phyloP scores from a whole-genome alignment of 2,797 vertebrate species.

The Paratrypauchen microcephalus region DNA sequence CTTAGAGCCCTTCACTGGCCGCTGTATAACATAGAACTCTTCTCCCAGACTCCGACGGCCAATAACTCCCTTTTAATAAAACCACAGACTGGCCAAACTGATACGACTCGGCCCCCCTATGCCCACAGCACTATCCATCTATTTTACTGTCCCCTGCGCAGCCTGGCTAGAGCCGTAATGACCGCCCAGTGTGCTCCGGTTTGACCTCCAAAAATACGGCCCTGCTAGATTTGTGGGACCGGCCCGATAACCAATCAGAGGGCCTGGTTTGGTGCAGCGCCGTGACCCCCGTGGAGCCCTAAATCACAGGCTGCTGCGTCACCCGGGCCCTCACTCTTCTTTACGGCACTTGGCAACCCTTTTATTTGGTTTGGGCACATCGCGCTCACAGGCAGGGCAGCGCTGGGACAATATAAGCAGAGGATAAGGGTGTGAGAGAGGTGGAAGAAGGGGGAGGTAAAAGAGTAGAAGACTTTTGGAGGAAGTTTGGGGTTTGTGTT shows the following conservation, averaged over 20 bases:
- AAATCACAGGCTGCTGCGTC: slow-evolving; percentile 67
- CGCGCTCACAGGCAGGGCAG: slow-evolving; percentile 41
- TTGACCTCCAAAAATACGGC: slow-evolving; percentile 76
- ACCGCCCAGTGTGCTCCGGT: slow-evolving; percentile 48
- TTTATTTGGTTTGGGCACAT: slow-evolving; percentile 56
- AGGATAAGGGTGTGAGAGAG: slow-evolving; percentile 31
- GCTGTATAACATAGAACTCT: background rate
- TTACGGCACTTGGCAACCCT: slow-evolving; percentile 59
- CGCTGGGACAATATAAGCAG: slow-evolving; percentile 16
- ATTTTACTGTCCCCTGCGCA: slow-evolving; percentile 24
- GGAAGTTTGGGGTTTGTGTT: background rate
- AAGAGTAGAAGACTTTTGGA: background rate
- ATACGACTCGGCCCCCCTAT: background rate
- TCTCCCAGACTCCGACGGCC: slow-evolving; percentile 1
- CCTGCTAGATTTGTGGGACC: slow-evolving; percentile 61
- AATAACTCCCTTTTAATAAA: slow-evolving; percentile 30
- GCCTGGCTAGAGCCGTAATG: background rate
- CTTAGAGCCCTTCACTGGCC: background rate
- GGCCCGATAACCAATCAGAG: slow-evolving; percentile 70
- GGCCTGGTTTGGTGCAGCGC: slow-evolving; percentile 49
- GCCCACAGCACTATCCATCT: slow-evolving; percentile 24
- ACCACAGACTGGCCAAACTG: slow-evolving; percentile 23
- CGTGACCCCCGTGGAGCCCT: slow-evolving; percentile 46
- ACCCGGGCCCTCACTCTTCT: slow-evolving; percentile 50
- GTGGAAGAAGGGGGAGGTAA: no score